A percentile compares a stretch with the other conserved stretches of the same genome.
These are phyloP conservation scores for Petrocephalus zakoni DNA, from an alignment of 2,113 vertebrate genomes.

Conservation along the genomic window DNA sequence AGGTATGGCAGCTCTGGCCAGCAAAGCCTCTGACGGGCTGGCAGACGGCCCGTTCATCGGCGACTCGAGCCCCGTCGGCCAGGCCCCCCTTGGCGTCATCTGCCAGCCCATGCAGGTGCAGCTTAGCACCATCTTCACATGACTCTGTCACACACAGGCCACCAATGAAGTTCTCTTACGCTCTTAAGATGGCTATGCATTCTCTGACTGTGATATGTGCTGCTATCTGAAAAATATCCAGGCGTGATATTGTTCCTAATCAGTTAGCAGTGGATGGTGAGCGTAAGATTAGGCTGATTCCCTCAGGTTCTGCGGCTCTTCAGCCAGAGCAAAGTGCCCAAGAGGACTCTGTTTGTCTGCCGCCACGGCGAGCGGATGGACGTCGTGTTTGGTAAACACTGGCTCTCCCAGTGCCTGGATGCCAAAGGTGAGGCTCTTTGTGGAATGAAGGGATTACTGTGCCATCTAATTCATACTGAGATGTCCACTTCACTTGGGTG, in stretches of 20 bases:
- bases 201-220: not conserved
- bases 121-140: not conserved
- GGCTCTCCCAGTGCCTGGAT: conserved; percentile 94
- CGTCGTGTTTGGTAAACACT: conserved; percentile 96
- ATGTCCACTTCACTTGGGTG: not conserved
- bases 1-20: conserved; percentile 47
- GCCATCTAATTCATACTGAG: not conserved
- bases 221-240: not conserved
- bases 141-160: not conserved
- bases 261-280: not conserved
- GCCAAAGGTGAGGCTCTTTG: conserved; percentile 75
- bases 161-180: too few species aligned
- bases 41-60: conserved; percentile 76
- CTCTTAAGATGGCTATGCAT: not conserved
- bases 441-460: not conserved
- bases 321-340: conserved; percentile 68
- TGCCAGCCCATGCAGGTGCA: conserved; percentile 86
- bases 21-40: conserved; percentile 65
- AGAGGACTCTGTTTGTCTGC: conserved; percentile 90
- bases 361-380: conserved; percentile 97
- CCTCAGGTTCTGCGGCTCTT: conserved; percentile 69
- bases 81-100: conserved; percentile 69
- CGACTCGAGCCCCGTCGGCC: conserved; percentile 69
- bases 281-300: not conserved
- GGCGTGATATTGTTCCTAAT: not conserved